Evolutionary conservation across 2,888 invertebrate genomes (phyloP), one percentile per base, ranked within the genome.

Genomic region (Ariolimax columbianus): DNA sequence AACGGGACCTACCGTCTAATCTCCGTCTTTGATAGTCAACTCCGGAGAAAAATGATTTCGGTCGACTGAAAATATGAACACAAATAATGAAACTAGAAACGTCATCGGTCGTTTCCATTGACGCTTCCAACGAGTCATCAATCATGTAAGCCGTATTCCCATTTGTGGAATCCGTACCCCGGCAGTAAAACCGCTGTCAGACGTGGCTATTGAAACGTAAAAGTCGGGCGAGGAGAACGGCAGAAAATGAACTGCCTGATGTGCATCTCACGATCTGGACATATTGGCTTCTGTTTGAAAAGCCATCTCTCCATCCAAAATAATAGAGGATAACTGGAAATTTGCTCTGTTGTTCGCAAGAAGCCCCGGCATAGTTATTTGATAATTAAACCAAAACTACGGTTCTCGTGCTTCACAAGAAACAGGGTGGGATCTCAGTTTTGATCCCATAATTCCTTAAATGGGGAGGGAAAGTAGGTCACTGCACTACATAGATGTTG

Each of bases 181-280:
- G 23, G 38, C 40, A 23, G 38, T 26, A 40, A 72, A 72, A 40
- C 17, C 23, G 0, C 23, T 40, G 9, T 40, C 72, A 40, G 40
- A 40, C 38, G 72, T 72, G 26, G 72, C 72, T 72, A 72, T 72
- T 72, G 40, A 72, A 40, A 72, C 40, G 72, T 17, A 36, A 4
- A 38, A 26, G 6, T 9, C 40, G 72, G 9, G 38, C 19, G 38
- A 36, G 40, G 73, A 73, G 17, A 43, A 73, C 26, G 47, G 26
- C 43, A 14, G 73, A 43, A 43, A 73, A 73, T 73, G 43, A 73
- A 43, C 73, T 47, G 47, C 9, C 30, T 30, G 73, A 30, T 73
- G 17, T 40, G 2, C n/a, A 47, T 23, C 0, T 40, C 40, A 23
- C 26, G 38, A 11, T 70, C 40, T 30, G 43, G 73, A 43, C 17